Evolutionary conservation across 2,888 invertebrate species (phyloP), one percentile per base, ranked within the genome.

Genomic region (Ectemnius lituratus): DNA sequence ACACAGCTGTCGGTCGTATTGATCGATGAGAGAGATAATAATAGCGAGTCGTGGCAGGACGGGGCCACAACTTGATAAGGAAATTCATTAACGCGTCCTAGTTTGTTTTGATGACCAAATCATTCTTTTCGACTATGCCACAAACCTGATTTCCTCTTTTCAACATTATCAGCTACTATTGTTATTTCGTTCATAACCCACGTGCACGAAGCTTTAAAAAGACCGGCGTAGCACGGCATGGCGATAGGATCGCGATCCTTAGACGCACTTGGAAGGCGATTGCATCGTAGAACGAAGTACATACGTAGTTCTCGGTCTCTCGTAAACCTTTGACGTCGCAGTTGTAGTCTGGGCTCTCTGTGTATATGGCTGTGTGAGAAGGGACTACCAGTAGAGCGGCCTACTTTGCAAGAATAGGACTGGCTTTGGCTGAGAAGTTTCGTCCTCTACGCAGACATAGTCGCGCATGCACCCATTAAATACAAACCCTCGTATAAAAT

Each of bases 21-120:
- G 78, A 78, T 80, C 78, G 80, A 82, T 74, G 67, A 28, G 47
- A 76, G 70, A 79, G 77, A 82, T 74, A 80, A 74, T 75, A 76
- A 80, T 75, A 78, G 80, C 81, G 75, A 67, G 59, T 58, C 63
- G 76, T 67, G 70, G 76, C 66, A 66, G 73, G 75, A 78, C 81
- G 78, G 78, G 83, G 86, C 75, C 81, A 73, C 82, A 76, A 84
- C 86, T 86, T 87, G 87, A 88, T 87, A 87, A 88, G 88, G 83
- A 86, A 88, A 88, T 88, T 88, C 88, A 87, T 88, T 88, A 88
- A 84, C 88, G 88, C 85, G 88, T 75, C 81, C 86, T 84, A 88
- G 84, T 88, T 87, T 84, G 81, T 72, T 57, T 14, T 46, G 69
- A n/a, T 69, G 76, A 69, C 62, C 57, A 46, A 60, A 65, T 28